These are phyloP conservation scores for Darevskia nairensis DNA, from an alignment of 2,797 vertebrate genomes.

Conservation along the genomic window DNA sequence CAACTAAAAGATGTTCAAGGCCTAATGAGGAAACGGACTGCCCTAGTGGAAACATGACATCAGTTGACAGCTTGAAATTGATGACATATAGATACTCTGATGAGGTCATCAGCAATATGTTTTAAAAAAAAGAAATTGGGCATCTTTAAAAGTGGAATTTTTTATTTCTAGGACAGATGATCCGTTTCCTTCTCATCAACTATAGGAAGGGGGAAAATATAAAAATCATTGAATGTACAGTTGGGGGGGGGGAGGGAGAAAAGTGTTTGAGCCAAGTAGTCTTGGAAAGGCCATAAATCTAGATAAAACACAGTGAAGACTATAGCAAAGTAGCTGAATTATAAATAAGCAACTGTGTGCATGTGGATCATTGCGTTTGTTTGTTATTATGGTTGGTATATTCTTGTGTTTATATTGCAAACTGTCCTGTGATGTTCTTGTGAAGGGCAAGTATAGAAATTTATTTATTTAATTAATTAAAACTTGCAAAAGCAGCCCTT, in stretches of 20 bases:
- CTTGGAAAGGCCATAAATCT: neutral
- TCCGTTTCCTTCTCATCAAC: neutral
- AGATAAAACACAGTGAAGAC: neutral
- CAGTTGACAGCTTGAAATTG: constrained; percentile 20
- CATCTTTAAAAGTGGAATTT: neutral
- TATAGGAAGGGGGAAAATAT: neutral
- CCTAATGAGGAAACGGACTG: neutral
- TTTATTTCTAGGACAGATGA: neutral
- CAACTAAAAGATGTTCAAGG: neutral
- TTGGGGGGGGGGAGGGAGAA: neutral
- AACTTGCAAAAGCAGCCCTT: constrained; percentile 20
- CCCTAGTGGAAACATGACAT: neutral
- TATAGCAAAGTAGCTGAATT: constrained; percentile 26
- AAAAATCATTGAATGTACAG: neutral
- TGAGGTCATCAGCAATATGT: neutral
- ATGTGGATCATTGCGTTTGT: too few species aligned
- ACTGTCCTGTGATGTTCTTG: too few species aligned
- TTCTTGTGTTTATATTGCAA: too few species aligned
- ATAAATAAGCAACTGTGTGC: neutral
- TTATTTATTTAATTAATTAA: too few species aligned
- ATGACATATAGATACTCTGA: constrained; percentile 12
- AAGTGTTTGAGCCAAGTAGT: constrained; percentile 25
- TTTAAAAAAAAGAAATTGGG: accelerated
- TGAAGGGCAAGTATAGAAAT: too few species aligned
- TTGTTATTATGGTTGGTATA: too few species aligned